A percentile compares a stretch with the other conserved stretches of the same genome.
phyloP scores from a whole-genome alignment of 2,888 invertebrate species.

The Hydroisotoma schaefferi region DNA sequence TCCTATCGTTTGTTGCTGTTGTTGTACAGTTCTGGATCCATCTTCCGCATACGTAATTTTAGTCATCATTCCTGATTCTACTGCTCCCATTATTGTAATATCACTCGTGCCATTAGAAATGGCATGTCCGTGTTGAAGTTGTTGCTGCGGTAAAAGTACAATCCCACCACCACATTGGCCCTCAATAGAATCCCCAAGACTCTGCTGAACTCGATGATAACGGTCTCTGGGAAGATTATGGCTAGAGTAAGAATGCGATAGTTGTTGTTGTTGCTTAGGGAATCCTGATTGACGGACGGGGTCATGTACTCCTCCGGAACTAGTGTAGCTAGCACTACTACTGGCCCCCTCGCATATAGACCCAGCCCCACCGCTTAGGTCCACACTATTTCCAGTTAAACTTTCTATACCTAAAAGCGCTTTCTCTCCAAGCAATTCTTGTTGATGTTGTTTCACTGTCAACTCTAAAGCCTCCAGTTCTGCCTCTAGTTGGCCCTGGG shows the following conservation, averaged over 20 bases:
- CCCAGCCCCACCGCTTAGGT: not conserved
- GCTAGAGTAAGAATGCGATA: slow-evolving; percentile 5
- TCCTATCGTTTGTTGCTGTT: slow-evolving; percentile 23
- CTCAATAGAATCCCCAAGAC: slow-evolving; percentile 9
- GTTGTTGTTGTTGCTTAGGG: slow-evolving; percentile 6
- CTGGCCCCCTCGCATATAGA: no score
- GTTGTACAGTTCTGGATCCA: no score
- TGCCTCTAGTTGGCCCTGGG: slow-evolving; percentile 29
- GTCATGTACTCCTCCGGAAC: not conserved
- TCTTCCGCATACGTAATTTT: no score
- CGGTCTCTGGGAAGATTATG: slow-evolving; percentile 3
- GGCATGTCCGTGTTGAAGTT: not conserved
- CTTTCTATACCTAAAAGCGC: slow-evolving; percentile 21
- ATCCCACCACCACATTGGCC: slow-evolving; percentile 29
- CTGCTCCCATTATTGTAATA: not conserved
- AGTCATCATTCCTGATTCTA: no score
- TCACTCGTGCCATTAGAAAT: not conserved
- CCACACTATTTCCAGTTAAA: not conserved
- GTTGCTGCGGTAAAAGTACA: slow-evolving; percentile 38
- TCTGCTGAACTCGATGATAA: slow-evolving; percentile 16
- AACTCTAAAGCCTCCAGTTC: slow-evolving; percentile 36
- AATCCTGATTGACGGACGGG: slow-evolving; percentile 4
- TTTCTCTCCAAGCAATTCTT: slow-evolving; percentile 29
- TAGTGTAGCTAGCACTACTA: not conserved
- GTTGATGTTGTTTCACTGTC: slow-evolving; percentile 34